phyloP scores from a whole-genome alignment of 2,888 invertebrate species.

The Cantharis nigra region DNA sequence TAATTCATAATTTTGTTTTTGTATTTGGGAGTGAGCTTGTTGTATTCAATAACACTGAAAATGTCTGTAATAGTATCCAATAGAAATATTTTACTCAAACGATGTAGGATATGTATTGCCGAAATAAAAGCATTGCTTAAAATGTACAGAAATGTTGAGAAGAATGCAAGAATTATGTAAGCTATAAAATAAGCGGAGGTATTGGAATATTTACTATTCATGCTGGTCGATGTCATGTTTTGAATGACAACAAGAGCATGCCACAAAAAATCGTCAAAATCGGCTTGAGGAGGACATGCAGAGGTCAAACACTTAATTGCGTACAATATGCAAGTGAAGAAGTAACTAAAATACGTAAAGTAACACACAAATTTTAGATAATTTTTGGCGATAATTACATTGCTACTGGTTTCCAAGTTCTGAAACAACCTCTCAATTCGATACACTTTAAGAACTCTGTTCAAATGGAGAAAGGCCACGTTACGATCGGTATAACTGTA shows the following conservation, averaged over 20 bases:
- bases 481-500: not conserved
- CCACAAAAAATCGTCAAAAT: not conserved
- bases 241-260: not conserved
- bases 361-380: not conserved
- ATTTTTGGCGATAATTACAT: not conserved
- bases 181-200: rapidly evolving
- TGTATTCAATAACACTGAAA: not conserved
- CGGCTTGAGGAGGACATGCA: not conserved
- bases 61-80: constrained; percentile 1
- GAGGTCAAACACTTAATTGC: not conserved
- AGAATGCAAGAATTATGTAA: not conserved
- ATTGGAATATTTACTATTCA: not conserved
- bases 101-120: not conserved
- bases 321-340: not conserved
- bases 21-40: not conserved
- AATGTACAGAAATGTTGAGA: not conserved
- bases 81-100: not conserved
- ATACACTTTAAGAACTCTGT: constrained; percentile 30
- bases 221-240: not conserved
- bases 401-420: not conserved
- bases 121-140: not conserved
- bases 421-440: not conserved
- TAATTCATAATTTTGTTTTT: constrained; percentile 11
- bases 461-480: constrained; percentile 20
- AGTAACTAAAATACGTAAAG: not conserved